A percentile compares a stretch with the other conserved stretches of the same genome.
phyloP scores from a whole-genome alignment of 2,888 invertebrate species.

The Hypena proboscidalis region DNA sequence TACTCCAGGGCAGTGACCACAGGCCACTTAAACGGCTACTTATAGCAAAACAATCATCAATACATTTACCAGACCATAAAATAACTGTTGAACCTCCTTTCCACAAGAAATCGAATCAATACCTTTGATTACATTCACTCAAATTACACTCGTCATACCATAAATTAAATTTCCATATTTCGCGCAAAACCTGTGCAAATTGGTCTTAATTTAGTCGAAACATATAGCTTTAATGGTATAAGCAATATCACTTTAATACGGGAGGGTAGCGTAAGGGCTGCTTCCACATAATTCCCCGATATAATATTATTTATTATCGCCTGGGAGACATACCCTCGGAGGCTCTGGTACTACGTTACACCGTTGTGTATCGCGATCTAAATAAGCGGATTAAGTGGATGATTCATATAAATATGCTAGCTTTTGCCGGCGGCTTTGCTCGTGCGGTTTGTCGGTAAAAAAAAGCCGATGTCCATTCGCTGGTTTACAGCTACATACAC shows the following conservation, averaged over 20 bases:
- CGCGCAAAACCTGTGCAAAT: slow-evolving; percentile 77
- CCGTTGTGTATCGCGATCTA: slow-evolving; percentile 48
- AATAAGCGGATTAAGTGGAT: slow-evolving; percentile 16
- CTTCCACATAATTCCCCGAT: slow-evolving; percentile 60
- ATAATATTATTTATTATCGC: slow-evolving; percentile 69
- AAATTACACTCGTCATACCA: slow-evolving; percentile 72
- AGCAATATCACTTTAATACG: slow-evolving; percentile 76
- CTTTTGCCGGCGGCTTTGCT: not conserved
- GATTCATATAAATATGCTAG: not conserved
- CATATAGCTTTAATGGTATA: slow-evolving; percentile 77
- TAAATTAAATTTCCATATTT: slow-evolving; percentile 79
- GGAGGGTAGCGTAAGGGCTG: slow-evolving; percentile 51
- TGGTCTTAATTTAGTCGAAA: slow-evolving; percentile 80
- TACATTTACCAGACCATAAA: too few species aligned
- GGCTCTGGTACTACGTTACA: slow-evolving; percentile 50
- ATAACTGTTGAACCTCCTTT: slow-evolving; percentile 39
- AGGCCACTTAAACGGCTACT: too few species aligned
- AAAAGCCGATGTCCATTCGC: too few species aligned
- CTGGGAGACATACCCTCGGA: slow-evolving; percentile 57
- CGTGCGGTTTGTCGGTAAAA: too few species aligned
- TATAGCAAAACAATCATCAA: too few species aligned
- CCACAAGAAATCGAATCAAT: slow-evolving; percentile 64
- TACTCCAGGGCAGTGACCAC: too few species aligned
- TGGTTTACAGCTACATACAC: too few species aligned
- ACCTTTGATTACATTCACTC: slow-evolving; percentile 70